phyloP scores from a whole-genome alignment of 2,113 vertebrate genomes.

The Phainopepla nitens region DNA sequence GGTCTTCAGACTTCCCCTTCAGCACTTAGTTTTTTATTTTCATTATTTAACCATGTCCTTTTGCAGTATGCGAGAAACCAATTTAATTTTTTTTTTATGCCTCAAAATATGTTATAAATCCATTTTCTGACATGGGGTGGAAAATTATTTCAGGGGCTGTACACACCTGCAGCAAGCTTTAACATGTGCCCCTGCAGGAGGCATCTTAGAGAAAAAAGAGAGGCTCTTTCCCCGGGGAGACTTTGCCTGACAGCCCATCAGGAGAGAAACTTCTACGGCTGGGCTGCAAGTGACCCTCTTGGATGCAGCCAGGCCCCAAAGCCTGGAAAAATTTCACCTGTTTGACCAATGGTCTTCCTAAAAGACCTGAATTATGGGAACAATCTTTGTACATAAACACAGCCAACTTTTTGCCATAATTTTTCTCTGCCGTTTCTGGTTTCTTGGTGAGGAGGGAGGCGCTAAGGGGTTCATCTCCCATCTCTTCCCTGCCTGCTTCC shows the following conservation, averaged over 20 bases:
- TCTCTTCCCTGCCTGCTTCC: background rate
- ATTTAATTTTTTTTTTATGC: background rate
- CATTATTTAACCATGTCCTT: background rate
- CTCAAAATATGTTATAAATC: background rate
- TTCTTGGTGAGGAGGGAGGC: background rate
- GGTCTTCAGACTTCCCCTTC: background rate
- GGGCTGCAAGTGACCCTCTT: background rate
- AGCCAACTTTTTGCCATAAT: rapidly evolving
- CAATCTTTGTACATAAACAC: too few relatives aligned
- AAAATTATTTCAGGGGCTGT: background rate
- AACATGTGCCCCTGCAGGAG: rapidly evolving
- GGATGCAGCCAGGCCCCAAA: background rate
- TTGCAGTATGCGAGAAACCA: background rate
- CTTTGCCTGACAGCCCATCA: rapidly evolving
- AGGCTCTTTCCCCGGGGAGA: rapidly evolving
- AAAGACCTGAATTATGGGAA: background rate
- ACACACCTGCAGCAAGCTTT: rapidly evolving
- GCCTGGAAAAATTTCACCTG: rapidly evolving
- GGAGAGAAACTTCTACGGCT: rapidly evolving
- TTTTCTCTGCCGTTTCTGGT: rapidly evolving
- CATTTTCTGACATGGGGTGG: background rate
- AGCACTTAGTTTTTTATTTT: background rate
- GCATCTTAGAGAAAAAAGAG: rapidly evolving
- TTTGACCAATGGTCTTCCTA: background rate
- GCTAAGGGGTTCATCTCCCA: background rate